Conservation (phyloP, 2,888 invertebrate species). For the Harpalus rubripes region DNA sequence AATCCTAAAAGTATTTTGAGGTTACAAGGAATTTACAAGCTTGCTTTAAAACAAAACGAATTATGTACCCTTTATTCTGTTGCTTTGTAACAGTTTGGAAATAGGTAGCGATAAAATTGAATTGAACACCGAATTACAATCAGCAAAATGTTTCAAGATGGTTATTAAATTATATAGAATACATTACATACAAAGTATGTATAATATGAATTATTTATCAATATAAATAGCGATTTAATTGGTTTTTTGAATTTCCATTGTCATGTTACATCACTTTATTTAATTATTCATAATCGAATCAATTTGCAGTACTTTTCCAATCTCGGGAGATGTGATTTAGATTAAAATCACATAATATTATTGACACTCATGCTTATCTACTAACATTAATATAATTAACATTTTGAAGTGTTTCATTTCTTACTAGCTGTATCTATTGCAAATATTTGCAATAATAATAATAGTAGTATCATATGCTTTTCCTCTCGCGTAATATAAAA, state of each 20-base stretch:
- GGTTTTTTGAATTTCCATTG: not conserved
- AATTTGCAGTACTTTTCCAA: too few species aligned
- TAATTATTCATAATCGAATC: not conserved
- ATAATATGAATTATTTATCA: not conserved
- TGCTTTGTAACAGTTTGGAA: not conserved
- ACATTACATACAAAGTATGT: not conserved
- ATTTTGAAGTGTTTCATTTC: too few species aligned
- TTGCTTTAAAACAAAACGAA: not conserved
- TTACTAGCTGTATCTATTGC: too few species aligned
- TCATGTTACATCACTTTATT: not conserved
- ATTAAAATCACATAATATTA: too few species aligned
- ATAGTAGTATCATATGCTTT: too few species aligned
- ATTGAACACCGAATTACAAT: not conserved
- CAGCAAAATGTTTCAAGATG: not conserved
- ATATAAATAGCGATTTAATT: not conserved
- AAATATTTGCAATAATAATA: too few species aligned
- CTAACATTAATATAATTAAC: too few species aligned
- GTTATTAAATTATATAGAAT: not conserved
- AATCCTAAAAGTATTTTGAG: not conserved
- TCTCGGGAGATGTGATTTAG: too few species aligned
- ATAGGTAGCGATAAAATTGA: not conserved
- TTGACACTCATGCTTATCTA: too few species aligned
- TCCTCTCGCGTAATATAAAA: too few species aligned
- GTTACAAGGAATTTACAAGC: constrained; percentile 1
- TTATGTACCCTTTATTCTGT: not conserved